phyloP scores from a whole-genome alignment of 2,113 vertebrate species.

The Lepidothrix coronata region DNA sequence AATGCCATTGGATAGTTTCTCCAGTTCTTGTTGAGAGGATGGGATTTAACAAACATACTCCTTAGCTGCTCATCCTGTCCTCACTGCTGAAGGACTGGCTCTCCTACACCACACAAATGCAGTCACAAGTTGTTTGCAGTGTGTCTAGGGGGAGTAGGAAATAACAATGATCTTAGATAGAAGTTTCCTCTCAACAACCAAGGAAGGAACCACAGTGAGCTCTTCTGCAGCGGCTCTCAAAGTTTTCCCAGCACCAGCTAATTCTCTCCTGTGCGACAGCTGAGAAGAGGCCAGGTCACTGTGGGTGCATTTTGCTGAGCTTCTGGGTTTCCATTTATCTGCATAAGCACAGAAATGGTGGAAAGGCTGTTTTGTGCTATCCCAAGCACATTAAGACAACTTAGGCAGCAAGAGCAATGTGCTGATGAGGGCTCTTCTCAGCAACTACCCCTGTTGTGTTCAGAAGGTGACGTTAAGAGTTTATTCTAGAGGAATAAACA shows the following conservation, averaged over 20 bases:
- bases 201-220: not conserved
- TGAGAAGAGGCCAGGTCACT: not conserved
- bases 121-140: not conserved
- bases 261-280: not conserved
- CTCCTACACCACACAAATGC: not conserved
- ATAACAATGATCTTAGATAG: not conserved
- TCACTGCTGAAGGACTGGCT: not conserved
- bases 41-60: not conserved
- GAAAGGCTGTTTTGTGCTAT: slow-evolving; percentile 17
- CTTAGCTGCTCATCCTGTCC: not conserved
- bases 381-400: slow-evolving; percentile 38
- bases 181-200: not conserved
- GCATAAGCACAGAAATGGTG: not conserved
- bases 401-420: slow-evolving; percentile 12
- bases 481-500: slow-evolving; percentile 39
- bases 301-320: slow-evolving; percentile 14
- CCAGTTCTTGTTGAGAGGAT: not conserved
- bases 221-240: not conserved
- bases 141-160: not conserved
- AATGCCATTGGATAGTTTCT: not conserved
- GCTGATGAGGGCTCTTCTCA: slow-evolving; percentile 35
- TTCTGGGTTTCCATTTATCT: slow-evolving; percentile 21
- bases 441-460: not conserved
- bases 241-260: not conserved
- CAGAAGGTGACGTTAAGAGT: slow-evolving; percentile 19